Evolutionary conservation across 2,797 vertebrate genomes (phyloP).

Genomic region (Myripristis jacobus): DNA sequence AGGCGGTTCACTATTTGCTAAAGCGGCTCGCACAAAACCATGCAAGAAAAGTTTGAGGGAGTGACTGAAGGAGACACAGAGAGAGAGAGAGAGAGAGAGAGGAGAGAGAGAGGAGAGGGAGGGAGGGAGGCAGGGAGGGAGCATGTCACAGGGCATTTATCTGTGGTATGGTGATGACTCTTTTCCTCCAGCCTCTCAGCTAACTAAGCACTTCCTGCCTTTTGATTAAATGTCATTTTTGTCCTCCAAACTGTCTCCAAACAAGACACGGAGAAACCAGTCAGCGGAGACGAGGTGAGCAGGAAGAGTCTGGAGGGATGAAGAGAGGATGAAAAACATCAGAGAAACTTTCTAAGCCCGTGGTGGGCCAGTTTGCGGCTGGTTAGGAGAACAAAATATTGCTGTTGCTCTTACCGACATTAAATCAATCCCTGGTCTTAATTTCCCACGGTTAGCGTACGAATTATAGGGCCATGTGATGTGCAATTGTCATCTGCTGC

Average conservation of each 20-base stretch:
- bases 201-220: constrained; percentile 79
- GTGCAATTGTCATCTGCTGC: constrained; percentile 56
- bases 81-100: constrained; percentile 57
- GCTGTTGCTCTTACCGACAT: constrained; percentile 6
- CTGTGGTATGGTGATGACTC: constrained; percentile 80
- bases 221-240: constrained; percentile 70
- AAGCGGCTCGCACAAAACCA: constrained; percentile 42
- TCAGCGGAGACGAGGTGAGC: constrained; percentile 51
- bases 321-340: constrained; percentile 58
- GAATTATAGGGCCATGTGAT: constrained; percentile 36
- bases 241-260: constrained; percentile 68
- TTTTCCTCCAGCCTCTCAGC: constrained; percentile 75
- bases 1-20: constrained; percentile 40
- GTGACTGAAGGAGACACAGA: not conserved
- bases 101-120: constrained; percentile 54
- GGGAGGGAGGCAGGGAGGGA: constrained; percentile 57
- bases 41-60: not conserved
- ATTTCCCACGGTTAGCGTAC: constrained; percentile 15
- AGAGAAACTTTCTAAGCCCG: constrained; percentile 29
- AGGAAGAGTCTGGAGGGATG: constrained; percentile 47
- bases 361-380: constrained; percentile 51
- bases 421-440: not conserved
- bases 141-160: constrained; percentile 77
- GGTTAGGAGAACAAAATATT: constrained; percentile 27
- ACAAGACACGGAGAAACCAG: constrained; percentile 62